Evolutionary conservation across 1,140 invertebrate genomes (phyloP).

Genomic region (Drosophila bipectinata): DNA sequence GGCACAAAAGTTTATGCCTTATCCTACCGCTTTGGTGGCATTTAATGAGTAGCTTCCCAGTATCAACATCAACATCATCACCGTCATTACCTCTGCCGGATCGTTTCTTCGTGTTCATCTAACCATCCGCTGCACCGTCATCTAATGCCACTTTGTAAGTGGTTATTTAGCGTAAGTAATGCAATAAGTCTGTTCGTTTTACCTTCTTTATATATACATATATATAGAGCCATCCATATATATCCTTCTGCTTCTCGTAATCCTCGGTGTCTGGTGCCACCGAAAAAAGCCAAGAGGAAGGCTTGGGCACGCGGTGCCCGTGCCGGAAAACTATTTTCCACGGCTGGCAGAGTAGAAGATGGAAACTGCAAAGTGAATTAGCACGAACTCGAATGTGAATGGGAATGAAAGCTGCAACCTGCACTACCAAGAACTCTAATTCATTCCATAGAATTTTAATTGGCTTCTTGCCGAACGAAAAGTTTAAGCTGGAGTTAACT

Average conservation of each 20-base stretch:
- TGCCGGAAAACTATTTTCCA: slow-evolving; percentile 41
- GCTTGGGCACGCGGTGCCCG: not conserved
- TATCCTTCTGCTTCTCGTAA: slow-evolving; percentile 69
- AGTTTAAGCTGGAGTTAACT: slow-evolving; percentile 43
- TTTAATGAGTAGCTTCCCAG: slow-evolving; percentile 59
- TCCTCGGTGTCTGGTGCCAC: slow-evolving; percentile 29
- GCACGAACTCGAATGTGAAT: not conserved
- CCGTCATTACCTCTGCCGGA: slow-evolving; percentile 50
- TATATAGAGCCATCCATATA: slow-evolving; percentile 27
- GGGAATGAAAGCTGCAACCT: slow-evolving; percentile 52
- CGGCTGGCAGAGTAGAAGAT: slow-evolving; percentile 34
- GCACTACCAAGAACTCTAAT: slow-evolving; percentile 31
- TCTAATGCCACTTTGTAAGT: slow-evolving; percentile 71
- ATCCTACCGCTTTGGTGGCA: not conserved
- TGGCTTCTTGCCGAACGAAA: slow-evolving; percentile 33
- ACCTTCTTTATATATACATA: slow-evolving; percentile 29
- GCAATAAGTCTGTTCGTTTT: slow-evolving; percentile 76
- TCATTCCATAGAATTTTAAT: slow-evolving; percentile 48
- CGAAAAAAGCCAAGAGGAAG: slow-evolving; percentile 14
- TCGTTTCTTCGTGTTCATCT: slow-evolving; percentile 31
- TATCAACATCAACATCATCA: slow-evolving; percentile 46
- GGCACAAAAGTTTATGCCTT: slow-evolving; percentile 21
- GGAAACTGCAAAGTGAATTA: slow-evolving; percentile 1
- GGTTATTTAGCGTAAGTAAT: slow-evolving; percentile 81
- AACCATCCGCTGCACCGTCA: slow-evolving; percentile 12